Percentiles rank a stretch among this genome's conserved stretches.
These are phyloP conservation scores for Euplexia lucipara DNA, from an alignment of 2,888 invertebrate species.

Conservation along the genomic window DNA sequence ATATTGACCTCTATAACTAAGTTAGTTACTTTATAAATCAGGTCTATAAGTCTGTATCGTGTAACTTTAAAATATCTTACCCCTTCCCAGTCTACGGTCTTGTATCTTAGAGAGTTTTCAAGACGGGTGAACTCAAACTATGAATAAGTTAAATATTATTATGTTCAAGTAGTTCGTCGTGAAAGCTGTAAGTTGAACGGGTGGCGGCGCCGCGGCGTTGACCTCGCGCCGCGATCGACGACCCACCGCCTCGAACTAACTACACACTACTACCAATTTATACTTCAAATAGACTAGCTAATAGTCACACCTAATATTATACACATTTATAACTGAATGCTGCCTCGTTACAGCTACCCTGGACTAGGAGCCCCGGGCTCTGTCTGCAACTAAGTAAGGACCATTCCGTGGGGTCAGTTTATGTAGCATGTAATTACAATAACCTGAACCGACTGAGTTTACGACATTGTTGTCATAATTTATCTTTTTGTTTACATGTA, in stretches of 20 bases:
- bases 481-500: slow-evolving; percentile 24
- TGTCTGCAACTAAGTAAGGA: slow-evolving; percentile 18
- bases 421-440: slow-evolving; percentile 43
- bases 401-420: slow-evolving; percentile 22
- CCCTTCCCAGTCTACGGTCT: background rate
- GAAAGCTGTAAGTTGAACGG: slow-evolving; percentile 73
- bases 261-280: slow-evolving; percentile 65
- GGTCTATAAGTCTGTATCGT: slow-evolving; percentile 1
- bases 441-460: slow-evolving; percentile 22
- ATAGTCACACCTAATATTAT: slow-evolving; percentile 31
- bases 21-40: slow-evolving; percentile 58
- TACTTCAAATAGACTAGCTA: slow-evolving; percentile 60
- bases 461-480: slow-evolving; percentile 16
- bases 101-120: slow-evolving; percentile 16
- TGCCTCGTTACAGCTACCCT: slow-evolving; percentile 18
- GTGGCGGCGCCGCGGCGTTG: slow-evolving; percentile 80
- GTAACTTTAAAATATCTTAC: slow-evolving; percentile 2
- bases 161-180: slow-evolving; percentile 64
- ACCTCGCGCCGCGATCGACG: slow-evolving; percentile 86
- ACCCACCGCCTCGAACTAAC: slow-evolving; percentile 76
- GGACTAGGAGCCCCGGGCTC: too few species aligned
- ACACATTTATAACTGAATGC: slow-evolving; percentile 18
- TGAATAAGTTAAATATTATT: slow-evolving; percentile 55
- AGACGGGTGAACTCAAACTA: slow-evolving; percentile 15
- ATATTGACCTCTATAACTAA: slow-evolving; percentile 82